Evolutionary conservation across 1,140 invertebrate species (phyloP).

Genomic region (Ptiloglossa arizonensis): DNA sequence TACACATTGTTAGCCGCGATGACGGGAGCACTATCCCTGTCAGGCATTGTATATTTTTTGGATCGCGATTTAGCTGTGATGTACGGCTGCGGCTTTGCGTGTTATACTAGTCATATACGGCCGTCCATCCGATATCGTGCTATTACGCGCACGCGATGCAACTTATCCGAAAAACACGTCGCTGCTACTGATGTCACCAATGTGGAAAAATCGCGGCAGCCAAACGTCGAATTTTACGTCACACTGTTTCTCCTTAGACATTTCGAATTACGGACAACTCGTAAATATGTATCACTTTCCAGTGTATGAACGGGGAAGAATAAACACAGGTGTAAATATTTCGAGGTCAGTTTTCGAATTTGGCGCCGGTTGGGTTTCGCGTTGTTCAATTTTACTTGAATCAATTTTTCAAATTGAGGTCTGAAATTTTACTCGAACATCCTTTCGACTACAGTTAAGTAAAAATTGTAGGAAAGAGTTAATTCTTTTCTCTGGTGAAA

Average conservation of each 20-base stretch:
- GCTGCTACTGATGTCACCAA: background rate
- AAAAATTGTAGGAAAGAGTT: too few relatives aligned
- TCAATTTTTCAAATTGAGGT: too few relatives aligned
- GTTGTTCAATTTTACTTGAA: too few relatives aligned
- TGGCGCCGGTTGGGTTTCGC: too few relatives aligned
- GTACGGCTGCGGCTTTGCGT: slow-evolving; percentile 78
- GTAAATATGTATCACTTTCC: too few relatives aligned
- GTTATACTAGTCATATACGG: slow-evolving; percentile 71
- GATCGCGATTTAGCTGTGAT: slow-evolving; percentile 81
- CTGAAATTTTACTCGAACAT: too few relatives aligned
- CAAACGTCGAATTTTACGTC: slow-evolving; percentile 18
- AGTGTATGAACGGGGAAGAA: too few relatives aligned
- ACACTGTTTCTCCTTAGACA: background rate
- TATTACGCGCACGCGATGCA: slow-evolving; percentile 53
- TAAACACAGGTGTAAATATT: too few relatives aligned
- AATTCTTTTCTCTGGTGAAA: too few relatives aligned
- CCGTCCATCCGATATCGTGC: slow-evolving; percentile 63
- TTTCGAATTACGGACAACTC: background rate
- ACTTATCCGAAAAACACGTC: slow-evolving; percentile 45
- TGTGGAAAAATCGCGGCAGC: slow-evolving; percentile 10
- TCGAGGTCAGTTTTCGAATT: too few relatives aligned
- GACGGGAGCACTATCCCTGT: slow-evolving; percentile 71
- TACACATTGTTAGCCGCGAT: slow-evolving; percentile 74
- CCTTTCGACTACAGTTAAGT: too few relatives aligned
- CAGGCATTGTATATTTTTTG: slow-evolving; percentile 81